phyloP scores from a whole-genome alignment of 1,140 invertebrate genomes.

The Magallana gigas region DNA sequence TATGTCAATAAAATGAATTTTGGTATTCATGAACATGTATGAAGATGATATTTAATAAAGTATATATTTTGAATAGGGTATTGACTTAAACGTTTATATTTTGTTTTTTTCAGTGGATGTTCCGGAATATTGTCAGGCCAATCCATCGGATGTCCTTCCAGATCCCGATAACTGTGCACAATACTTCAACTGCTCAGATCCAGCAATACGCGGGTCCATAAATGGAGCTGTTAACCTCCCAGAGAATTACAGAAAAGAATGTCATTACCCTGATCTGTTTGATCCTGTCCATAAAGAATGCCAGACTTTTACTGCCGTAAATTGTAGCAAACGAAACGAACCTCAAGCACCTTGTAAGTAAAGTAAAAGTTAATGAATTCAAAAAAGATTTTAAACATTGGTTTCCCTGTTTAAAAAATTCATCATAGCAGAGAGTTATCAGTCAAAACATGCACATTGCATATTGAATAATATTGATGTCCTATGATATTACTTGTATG shows the following conservation, averaged over 20 bases:
- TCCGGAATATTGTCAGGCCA: conserved; percentile 26
- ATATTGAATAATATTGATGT: no score
- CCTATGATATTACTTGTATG: no score
- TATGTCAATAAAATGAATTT: no score
- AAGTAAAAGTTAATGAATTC: no score
- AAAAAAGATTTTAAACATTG: no score
- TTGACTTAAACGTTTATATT: background rate
- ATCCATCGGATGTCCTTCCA: conserved; percentile 21
- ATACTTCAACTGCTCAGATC: conserved; percentile 42
- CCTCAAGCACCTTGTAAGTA: conserved; percentile 61
- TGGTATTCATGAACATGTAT: no score
- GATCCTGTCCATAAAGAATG: conserved; percentile 50
- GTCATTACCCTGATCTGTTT: conserved; percentile 58
- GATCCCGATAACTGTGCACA: conserved; percentile 42
- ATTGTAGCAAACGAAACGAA: conserved; percentile 58
- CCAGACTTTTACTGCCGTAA: conserved; percentile 45
- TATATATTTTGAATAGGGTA: no score
- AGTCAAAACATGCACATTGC: no score
- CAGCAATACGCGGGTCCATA: background rate
- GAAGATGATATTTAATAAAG: no score
- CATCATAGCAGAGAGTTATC: no score
- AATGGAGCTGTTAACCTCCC: background rate
- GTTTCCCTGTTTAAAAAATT: no score
- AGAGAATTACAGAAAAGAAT: conserved; percentile 39
- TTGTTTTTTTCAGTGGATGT: conserved; percentile 27